A percentile compares a stretch with the other conserved stretches of the same genome.
phyloP scores from a whole-genome alignment of 2,888 invertebrate genomes.

The Lithodes maja region DNA sequence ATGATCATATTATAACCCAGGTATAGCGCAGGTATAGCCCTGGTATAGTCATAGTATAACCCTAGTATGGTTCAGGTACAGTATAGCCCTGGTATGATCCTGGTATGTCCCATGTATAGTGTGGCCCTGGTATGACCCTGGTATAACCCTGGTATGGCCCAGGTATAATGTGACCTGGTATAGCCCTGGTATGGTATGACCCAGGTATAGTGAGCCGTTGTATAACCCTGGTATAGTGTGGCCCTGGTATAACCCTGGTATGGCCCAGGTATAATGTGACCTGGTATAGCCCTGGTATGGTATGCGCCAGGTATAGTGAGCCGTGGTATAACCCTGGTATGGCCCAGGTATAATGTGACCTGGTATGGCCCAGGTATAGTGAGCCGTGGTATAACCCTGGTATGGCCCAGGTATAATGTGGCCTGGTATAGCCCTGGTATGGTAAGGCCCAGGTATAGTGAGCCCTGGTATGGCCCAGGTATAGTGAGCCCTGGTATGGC shows the following conservation, averaged over 20 bases:
- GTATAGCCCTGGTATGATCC: too few relatives aligned
- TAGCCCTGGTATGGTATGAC: neutral
- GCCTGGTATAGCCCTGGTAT: neutral
- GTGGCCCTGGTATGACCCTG: neutral
- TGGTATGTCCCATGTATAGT: neutral
- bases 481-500: neutral
- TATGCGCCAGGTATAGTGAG: neutral
- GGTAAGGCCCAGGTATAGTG: too few relatives aligned
- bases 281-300: neutral
- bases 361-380: neutral
- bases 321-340: neutral
- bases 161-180: neutral
- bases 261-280: neutral
- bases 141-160: neutral
- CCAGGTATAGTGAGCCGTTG: too few relatives aligned
- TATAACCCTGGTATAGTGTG: neutral
- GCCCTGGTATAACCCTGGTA: neutral
- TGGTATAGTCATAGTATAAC: neutral
- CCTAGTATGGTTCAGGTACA: neutral
- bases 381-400: neutral
- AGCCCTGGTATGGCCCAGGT: neutral
- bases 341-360: neutral
- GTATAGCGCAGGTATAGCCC: too few relatives aligned
- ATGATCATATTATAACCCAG: too few relatives aligned
- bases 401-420: neutral